Evolutionary conservation across 1,140 invertebrate species (phyloP).

Genomic region (Drosophila chauvacae): DNA sequence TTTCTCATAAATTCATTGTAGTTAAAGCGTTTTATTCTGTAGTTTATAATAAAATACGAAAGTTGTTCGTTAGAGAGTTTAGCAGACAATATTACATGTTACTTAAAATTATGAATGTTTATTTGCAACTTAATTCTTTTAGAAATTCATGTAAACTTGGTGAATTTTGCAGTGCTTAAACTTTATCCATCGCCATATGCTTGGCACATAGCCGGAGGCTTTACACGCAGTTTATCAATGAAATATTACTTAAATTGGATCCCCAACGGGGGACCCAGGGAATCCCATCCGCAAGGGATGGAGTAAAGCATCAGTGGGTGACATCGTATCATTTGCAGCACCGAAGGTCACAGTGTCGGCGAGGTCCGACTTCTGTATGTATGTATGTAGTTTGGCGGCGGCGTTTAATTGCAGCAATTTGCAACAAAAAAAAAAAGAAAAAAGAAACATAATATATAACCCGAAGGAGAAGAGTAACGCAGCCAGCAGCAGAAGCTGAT

Average conservation of each 20-base stretch:
- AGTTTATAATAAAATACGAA: background rate
- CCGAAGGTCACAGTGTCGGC: constrained; percentile 68
- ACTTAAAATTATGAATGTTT: background rate
- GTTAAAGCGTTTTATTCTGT: background rate
- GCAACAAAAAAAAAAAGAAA: constrained; percentile 28
- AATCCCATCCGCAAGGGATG: constrained; percentile 16
- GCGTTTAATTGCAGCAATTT: constrained; percentile 77
- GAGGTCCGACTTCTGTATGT: constrained; percentile 29
- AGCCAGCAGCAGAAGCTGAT: constrained; percentile 47
- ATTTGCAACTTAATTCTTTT: background rate
- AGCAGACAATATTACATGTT: background rate
- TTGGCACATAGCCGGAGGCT: constrained; percentile 33
- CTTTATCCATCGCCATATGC: constrained; percentile 36
- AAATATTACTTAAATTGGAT: constrained; percentile 73
- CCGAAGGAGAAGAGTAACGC: constrained; percentile 15
- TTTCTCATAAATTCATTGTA: no score
- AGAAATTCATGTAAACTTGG: background rate
- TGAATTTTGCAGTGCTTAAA: constrained; percentile 13
- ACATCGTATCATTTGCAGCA: constrained; percentile 55
- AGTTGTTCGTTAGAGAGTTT: background rate
- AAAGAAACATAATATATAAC: background rate
- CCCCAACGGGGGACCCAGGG: constrained; percentile 23
- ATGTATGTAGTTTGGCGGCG: constrained; percentile 38
- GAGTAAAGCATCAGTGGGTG: constrained; percentile 16
- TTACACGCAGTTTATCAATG: constrained; percentile 69